Evolutionary conservation across 2,113 vertebrate genomes (phyloP), one percentile per base, ranked within the genome.

Genomic region (Heloderma charlesbogerti): DNA sequence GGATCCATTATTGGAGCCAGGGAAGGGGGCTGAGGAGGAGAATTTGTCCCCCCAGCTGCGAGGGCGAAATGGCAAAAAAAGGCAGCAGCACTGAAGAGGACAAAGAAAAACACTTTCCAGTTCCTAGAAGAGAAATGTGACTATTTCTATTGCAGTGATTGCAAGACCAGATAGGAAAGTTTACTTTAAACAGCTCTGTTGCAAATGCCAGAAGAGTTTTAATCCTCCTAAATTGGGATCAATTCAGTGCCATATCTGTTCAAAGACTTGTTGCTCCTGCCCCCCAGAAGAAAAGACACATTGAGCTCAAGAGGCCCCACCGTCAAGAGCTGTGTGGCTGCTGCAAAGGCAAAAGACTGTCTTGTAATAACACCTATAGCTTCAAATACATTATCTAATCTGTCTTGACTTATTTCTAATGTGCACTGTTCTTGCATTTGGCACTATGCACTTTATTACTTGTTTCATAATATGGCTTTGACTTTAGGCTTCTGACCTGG

Each of bases 131-230:
- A 99, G 97, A 99, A 98, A 95, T 99, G 99, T 12, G 99, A 98
- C 51, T 99, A 98, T 94, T 99, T 99, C 97, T 98, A 99, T 96
- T 99, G 99, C 93, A 98, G 98, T 91, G 97, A 98, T 83, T 99
- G 99, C 94, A 99, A 99, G 94, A 98, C 98, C 93, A 97, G 98
- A 96, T 99, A 98, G 99, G 99, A 99, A 96, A 99, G 99, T 99
- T 95, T 99, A 99, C 96, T 99, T 99, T 96, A 99, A 99, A 97
- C 99, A 99, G 96, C 98, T 98, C 88, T 99, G 99, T 96, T 98
- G 98, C 88, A 99, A 98, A 92, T 99, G 99, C 93, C 98, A 98
- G 77, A 97, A 98, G 88, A 97, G 97, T 48, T 98, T 98, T 94
- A 99, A 99, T 95, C 99, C 99, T 40, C 99, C 99, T 89, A 96